Percentiles rank a stretch among this genome's conserved stretches.
phyloP scores from a whole-genome alignment of 2,888 invertebrate species.

The Abrostola triplasia region DNA sequence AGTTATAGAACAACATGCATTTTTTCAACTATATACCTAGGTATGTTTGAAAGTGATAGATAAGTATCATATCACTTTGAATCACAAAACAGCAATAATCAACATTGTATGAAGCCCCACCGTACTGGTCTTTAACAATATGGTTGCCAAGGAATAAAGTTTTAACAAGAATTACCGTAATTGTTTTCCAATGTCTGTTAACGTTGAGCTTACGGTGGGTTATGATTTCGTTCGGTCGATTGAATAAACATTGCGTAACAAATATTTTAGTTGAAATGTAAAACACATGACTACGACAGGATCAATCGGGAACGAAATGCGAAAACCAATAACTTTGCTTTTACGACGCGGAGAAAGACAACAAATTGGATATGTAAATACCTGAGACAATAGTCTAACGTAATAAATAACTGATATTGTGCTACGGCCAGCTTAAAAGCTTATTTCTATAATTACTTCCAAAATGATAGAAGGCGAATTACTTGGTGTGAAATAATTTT shows the following conservation, averaged over 20 bases:
- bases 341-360: conserved; percentile 36
- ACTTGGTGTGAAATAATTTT: conserved; percentile 31
- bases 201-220: no score
- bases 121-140: no score
- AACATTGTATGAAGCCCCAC: no score
- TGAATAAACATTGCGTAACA: neutral
- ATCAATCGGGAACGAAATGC: conserved; percentile 24
- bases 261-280: neutral
- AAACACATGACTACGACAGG: conserved; percentile 24
- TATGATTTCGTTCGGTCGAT: conserved; percentile 5
- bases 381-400: conserved; percentile 36
- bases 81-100: no score
- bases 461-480: conserved; percentile 5
- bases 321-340: conserved; percentile 27
- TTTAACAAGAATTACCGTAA: no score
- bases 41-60: no score
- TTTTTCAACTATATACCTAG: no score
- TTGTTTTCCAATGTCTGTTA: no score
- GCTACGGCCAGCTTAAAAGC: conserved; percentile 1
- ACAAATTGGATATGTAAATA: conserved; percentile 27
- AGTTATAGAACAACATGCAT: no score
- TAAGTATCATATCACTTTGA: no score
- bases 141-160: no score
- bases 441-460: conserved; percentile 9
- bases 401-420: conserved; percentile 26